A percentile compares a stretch with the other conserved stretches of the same genome.
These are phyloP conservation scores for Semicossyphus pulcher DNA, from an alignment of 2,113 vertebrate genomes.

Conservation along the genomic window DNA sequence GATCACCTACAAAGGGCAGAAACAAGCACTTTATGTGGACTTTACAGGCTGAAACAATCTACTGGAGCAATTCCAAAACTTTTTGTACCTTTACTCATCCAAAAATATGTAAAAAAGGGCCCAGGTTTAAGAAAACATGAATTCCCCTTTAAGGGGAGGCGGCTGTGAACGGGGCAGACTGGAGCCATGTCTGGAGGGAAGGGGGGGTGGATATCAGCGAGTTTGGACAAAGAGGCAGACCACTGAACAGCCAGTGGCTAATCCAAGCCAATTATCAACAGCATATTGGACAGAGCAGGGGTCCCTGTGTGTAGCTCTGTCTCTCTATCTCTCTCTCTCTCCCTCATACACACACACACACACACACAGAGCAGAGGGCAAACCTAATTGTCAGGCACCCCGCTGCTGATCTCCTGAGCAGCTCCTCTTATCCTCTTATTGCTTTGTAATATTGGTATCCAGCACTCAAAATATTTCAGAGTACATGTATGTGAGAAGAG, in stretches of 20 bases:
- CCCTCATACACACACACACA: background rate
- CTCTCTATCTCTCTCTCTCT: too few relatives aligned
- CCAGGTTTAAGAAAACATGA: background rate
- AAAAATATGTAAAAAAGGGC: too few relatives aligned
- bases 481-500: constrained; percentile 2
- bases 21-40: too few relatives aligned
- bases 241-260: background rate
- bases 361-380: background rate
- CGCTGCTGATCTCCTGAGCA: constrained; percentile 19
- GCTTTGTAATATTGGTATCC: constrained; percentile 18
- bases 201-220: background rate
- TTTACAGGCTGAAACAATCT: too few relatives aligned
- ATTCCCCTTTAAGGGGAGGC: background rate
- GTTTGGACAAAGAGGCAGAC: constrained; percentile 7
- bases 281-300: constrained; percentile 16
- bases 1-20: too few relatives aligned
- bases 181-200: background rate
- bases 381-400: constrained; percentile 2
- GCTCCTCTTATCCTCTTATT: constrained; percentile 28
- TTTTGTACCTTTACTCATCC: too few relatives aligned
- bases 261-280: constrained; percentile 1
- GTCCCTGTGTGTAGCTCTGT: background rate
- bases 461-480: constrained; percentile 33
- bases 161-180: background rate
- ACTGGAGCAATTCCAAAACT: too few relatives aligned